Evolutionary conservation across 2,113 vertebrate genomes (phyloP).

Genomic region (Gasterosteus aculeatus): DNA sequence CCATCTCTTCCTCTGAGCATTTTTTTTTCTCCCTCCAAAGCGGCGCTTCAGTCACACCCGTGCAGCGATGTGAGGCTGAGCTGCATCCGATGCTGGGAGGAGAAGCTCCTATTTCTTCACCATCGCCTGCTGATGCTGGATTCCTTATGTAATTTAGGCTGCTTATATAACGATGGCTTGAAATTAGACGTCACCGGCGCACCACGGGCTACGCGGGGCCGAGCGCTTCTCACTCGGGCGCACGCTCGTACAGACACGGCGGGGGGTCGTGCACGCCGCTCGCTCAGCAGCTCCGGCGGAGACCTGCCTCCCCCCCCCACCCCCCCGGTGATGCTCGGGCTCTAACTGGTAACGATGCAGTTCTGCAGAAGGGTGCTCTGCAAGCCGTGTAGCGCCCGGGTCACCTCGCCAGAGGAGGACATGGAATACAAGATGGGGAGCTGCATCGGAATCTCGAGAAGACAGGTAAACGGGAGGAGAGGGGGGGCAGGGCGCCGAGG

Average conservation of each 20-base stretch:
- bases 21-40: constrained; percentile 49
- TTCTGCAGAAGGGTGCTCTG: constrained; percentile 83
- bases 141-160: constrained; percentile 43
- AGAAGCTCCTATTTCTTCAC: constrained; percentile 29
- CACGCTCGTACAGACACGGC: constrained; percentile 43
- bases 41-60: constrained; percentile 38
- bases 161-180: constrained; percentile 63
- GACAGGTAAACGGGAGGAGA: constrained; percentile 74
- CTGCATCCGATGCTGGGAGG: constrained; percentile 41
- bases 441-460: constrained; percentile 81
- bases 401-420: constrained; percentile 83
- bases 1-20: constrained; percentile 33
- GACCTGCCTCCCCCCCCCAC: too few species aligned
- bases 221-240: constrained; percentile 47
- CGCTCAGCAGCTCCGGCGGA: constrained; percentile 47
- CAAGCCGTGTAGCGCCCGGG: constrained; percentile 81
- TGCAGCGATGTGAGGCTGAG: constrained; percentile 43
- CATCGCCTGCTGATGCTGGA: constrained; percentile 33
- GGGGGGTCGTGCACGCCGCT: constrained; percentile 38
- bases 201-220: constrained; percentile 44
- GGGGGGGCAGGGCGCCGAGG: constrained; percentile 11
- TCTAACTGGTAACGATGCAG: constrained; percentile 76
- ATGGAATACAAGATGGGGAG: constrained; percentile 86
- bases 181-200: constrained; percentile 58
- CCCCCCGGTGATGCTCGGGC: constrained; percentile 64